Conservation (phyloP, 2,113 vertebrate species). For the Hucho hucho region DNA sequence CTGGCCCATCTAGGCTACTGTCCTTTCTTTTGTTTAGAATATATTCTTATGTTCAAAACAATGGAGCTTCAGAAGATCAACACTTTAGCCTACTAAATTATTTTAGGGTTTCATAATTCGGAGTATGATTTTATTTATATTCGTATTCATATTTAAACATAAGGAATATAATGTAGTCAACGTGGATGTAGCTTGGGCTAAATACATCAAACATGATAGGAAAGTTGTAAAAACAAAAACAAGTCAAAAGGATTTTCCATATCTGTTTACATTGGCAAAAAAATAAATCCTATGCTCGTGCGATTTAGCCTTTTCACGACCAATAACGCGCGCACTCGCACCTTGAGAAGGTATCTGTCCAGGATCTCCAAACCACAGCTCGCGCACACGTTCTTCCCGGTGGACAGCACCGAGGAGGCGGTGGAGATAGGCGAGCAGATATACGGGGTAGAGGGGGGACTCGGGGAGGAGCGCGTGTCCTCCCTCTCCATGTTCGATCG, state of each 20-base stretch:
- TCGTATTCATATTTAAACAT: background rate
- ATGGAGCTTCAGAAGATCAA: background rate
- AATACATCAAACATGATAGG: background rate
- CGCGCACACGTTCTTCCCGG: conserved; percentile 92
- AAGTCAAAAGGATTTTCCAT: too few species aligned
- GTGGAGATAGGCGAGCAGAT: conserved; percentile 91
- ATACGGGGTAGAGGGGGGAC: conserved; percentile 91
- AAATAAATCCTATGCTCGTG: background rate
- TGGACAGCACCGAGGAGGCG: conserved; percentile 83
- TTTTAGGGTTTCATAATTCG: background rate
- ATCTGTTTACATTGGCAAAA: too few species aligned
- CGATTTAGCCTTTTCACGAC: background rate
- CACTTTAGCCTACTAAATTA: background rate
- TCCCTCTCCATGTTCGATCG: conserved; percentile 89
- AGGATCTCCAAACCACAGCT: conserved; percentile 96
- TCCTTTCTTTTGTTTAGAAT: background rate
- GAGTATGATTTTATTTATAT: background rate
- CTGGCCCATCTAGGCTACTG: background rate
- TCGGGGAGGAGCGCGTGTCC: conserved; percentile 86
- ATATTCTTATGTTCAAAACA: background rate
- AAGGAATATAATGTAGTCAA: too few species aligned
- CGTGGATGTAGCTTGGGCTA: too few species aligned
- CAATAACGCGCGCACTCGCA: conserved; percentile 48
- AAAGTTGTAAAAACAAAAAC: too few species aligned
- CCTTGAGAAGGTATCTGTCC: conserved; percentile 96